phyloP scores from a whole-genome alignment of 2,888 invertebrate species.

The Drosophila cracens region DNA sequence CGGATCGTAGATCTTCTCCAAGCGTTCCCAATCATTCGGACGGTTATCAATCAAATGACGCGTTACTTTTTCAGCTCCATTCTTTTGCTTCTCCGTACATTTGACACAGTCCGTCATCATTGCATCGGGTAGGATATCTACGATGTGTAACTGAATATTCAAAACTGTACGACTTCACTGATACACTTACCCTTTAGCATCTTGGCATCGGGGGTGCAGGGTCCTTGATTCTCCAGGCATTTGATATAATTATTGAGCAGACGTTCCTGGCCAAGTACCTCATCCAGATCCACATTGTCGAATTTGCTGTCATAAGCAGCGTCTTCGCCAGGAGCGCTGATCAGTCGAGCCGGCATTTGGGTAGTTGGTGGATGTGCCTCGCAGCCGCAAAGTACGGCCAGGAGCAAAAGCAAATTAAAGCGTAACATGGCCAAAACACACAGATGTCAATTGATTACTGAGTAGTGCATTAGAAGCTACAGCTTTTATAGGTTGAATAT shows the following conservation, averaged over 20 bases:
- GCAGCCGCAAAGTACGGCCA: neutral
- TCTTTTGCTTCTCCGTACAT: conserved; percentile 88
- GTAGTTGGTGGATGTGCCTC: conserved; percentile 69
- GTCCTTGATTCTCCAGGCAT: conserved; percentile 88
- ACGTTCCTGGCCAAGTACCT: conserved; percentile 88
- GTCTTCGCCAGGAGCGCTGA: neutral
- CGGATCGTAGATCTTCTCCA: conserved; percentile 88
- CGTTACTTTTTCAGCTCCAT: conserved; percentile 88
- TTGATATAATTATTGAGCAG: conserved; percentile 88
- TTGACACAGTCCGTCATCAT: conserved; percentile 89
- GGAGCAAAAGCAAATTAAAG: conserved; percentile 12
- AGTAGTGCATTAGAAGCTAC: neutral
- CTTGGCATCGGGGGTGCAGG: conserved; percentile 89
- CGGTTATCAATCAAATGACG: conserved; percentile 85
- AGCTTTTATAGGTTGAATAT: conserved; percentile 42
- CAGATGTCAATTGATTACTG: conserved; percentile 12
- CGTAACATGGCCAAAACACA: conserved; percentile 27
- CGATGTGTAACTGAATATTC: neutral
- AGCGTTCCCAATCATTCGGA: conserved; percentile 86
- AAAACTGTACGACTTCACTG: neutral
- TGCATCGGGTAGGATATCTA: conserved; percentile 90
- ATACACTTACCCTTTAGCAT: conserved; percentile 88
- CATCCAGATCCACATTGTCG: conserved; percentile 89
- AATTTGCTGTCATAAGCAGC: conserved; percentile 88
- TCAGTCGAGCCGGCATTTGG: conserved; percentile 6